Percentiles rank a stretch among this genome's conserved stretches.
These are phyloP conservation scores for Phrynosoma blainvillii DNA, from an alignment of 2,113 vertebrate species.

Conservation along the genomic window DNA sequence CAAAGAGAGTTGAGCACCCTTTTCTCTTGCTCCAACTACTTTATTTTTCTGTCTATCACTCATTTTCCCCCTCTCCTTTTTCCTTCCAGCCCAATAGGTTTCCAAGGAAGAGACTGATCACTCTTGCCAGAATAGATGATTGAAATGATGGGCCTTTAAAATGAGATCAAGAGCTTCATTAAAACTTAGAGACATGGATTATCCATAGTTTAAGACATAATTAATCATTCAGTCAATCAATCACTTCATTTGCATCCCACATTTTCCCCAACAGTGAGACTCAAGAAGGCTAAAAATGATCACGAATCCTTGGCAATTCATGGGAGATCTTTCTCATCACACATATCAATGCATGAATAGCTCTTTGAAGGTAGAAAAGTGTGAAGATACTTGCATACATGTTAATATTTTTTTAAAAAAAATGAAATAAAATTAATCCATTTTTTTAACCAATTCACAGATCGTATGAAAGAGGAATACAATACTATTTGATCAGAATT, in stretches of 20 bases:
- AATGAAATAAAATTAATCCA: background rate
- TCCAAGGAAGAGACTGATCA: background rate
- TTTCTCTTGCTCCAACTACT: background rate
- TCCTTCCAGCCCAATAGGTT: background rate
- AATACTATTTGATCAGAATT: slow-evolving; percentile 20
- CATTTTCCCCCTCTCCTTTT: background rate
- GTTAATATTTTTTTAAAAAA: background rate
- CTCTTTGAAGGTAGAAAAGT: background rate
- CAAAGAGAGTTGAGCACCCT: background rate
- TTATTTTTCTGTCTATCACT: background rate
- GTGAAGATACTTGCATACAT: background rate
- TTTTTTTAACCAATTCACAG: slow-evolving; percentile 42
- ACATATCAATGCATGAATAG: background rate
- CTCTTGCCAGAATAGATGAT: background rate
- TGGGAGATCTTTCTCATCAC: background rate
- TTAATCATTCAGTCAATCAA: too few species aligned
- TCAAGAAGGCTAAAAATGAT: background rate
- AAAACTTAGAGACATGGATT: background rate
- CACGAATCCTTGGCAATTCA: background rate
- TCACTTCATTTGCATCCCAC: too few species aligned
- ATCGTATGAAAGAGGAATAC: slow-evolving; percentile 49
- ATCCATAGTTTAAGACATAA: background rate
- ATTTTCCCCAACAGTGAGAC: too few species aligned
- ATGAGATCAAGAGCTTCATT: background rate
- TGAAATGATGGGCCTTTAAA: background rate